Evolutionary conservation across 1,140 invertebrate species (phyloP).

Genomic region (Oncopeltus fasciatus): DNA sequence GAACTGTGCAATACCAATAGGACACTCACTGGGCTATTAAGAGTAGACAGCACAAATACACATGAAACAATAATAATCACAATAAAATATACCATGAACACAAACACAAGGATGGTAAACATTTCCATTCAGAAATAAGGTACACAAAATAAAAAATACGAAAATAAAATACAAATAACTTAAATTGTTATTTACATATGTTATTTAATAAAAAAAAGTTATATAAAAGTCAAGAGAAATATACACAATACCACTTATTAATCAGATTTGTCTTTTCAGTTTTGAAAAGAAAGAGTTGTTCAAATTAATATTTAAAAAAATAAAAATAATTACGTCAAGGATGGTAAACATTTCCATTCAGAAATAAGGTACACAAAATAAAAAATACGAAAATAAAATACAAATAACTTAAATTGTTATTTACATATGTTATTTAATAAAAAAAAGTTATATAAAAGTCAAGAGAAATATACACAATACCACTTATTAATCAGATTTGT

Average conservation of each 20-base stretch:
- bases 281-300: background rate
- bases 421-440: background rate
- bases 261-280: constrained; percentile 1
- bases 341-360: background rate
- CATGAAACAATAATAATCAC: too few species aligned
- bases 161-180: too few species aligned
- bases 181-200: background rate
- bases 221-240: background rate
- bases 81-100: background rate
- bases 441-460: background rate
- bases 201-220: background rate
- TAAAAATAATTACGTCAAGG: background rate
- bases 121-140: background rate
- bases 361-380: too few species aligned
- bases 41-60: too few species aligned
- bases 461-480: background rate
- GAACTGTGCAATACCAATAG: too few species aligned
- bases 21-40: too few species aligned
- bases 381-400: background rate
- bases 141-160: background rate
- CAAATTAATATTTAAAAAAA: background rate
- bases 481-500: background rate
- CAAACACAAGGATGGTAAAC: constrained; percentile 1
- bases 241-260: background rate
- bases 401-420: too few species aligned